phyloP scores from a whole-genome alignment of 1,140 invertebrate genomes.

The Drosophila orena region DNA sequence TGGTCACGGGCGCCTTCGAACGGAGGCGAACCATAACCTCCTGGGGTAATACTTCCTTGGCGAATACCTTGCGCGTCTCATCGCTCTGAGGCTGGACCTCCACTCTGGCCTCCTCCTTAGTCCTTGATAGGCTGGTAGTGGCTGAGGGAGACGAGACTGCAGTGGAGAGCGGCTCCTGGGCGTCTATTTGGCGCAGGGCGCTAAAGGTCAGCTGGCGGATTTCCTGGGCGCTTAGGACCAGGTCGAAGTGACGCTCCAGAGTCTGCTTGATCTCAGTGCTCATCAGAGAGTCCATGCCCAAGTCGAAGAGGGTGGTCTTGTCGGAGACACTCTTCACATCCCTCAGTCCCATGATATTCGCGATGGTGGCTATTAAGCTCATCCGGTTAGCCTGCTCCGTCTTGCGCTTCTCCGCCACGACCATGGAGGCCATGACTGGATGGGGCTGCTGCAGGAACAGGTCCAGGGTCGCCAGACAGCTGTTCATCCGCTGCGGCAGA shows the following conservation, averaged over 20 bases:
- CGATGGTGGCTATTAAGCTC: constrained; percentile 90
- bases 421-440: constrained; percentile 93
- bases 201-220: constrained; percentile 93
- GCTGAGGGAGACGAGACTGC: neutral
- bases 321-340: constrained; percentile 91
- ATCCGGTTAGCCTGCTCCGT: constrained; percentile 85
- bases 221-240: constrained; percentile 94
- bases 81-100: constrained; percentile 62
- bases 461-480: constrained; percentile 94
- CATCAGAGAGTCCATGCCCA: constrained; percentile 99
- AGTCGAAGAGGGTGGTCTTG: constrained; percentile 92
- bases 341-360: constrained; percentile 94
- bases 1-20: constrained; percentile 81
- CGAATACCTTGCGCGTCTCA: constrained; percentile 86
- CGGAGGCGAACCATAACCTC: constrained; percentile 88
- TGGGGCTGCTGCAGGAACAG: constrained; percentile 94
- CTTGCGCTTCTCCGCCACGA: constrained; percentile 91
- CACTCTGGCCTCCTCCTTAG: constrained; percentile 13
- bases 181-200: constrained; percentile 89
- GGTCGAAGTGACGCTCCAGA: constrained; percentile 95
- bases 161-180: constrained; percentile 44
- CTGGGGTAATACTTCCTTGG: constrained; percentile 88
- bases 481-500: constrained; percentile 95
- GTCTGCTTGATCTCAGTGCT: constrained; percentile 99
- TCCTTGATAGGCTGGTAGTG: constrained; percentile 23